These are phyloP conservation scores for Carabus problematicus DNA, from an alignment of 2,888 invertebrate genomes.

Conservation along the genomic window DNA sequence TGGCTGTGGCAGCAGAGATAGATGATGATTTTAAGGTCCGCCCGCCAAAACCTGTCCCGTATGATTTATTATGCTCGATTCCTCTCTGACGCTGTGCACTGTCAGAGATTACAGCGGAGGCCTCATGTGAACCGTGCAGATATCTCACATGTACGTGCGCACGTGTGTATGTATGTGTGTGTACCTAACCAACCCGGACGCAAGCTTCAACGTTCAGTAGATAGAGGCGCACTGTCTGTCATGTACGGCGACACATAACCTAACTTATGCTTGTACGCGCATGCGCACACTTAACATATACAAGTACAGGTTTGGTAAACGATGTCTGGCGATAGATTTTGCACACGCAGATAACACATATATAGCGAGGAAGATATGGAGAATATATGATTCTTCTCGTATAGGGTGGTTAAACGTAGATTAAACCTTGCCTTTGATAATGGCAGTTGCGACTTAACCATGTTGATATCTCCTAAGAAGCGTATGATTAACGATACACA, in stretches of 20 bases:
- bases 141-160: not conserved
- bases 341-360: slow-evolving; percentile 5
- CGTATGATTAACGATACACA: too few species aligned
- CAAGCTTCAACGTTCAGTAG: not conserved
- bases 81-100: slow-evolving; percentile 53
- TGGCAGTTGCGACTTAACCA: too few species aligned
- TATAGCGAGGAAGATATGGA: not conserved
- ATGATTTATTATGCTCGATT: slow-evolving; percentile 58
- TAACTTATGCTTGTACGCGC: not conserved
- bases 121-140: slow-evolving; percentile 52
- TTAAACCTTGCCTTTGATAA: slow-evolving; percentile 5
- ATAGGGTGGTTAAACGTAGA: slow-evolving; percentile 6
- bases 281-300: not conserved
- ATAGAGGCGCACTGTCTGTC: slow-evolving; percentile 1
- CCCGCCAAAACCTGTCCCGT: slow-evolving; percentile 51
- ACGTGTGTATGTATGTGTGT: slow-evolving; percentile 1
- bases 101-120: slow-evolving; percentile 58
- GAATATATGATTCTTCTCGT: slow-evolving; percentile 16
- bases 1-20: slow-evolving; percentile 50
- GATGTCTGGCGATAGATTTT: slow-evolving; percentile 4
- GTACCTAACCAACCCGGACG: not conserved
- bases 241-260: slow-evolving; percentile 2
- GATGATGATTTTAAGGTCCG: slow-evolving; percentile 50
- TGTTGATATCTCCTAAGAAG: too few species aligned
- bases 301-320: not conserved